Percentiles rank a stretch among this genome's conserved stretches.
Evolutionary conservation across 2,888 invertebrate genomes (phyloP).

Genomic region (Ischnura elegans): DNA sequence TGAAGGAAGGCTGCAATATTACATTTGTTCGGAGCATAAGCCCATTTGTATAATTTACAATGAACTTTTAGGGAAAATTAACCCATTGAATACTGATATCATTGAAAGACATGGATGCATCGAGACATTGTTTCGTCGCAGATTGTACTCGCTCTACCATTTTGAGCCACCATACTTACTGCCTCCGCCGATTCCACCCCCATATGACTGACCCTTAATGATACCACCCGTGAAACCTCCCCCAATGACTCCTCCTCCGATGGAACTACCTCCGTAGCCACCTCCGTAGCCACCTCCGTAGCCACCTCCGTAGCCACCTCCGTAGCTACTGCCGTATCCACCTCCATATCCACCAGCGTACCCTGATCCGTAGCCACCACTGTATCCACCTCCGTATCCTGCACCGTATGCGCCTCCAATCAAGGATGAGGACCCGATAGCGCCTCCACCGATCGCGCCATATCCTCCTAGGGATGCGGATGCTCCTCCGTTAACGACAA

Average conservation of each 20-base stretch:
- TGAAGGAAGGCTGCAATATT: too few relatives aligned
- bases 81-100: too few relatives aligned
- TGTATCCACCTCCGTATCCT: neutral
- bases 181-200: neutral
- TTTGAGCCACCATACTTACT: neutral
- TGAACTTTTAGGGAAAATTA: too few relatives aligned
- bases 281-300: neutral
- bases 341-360: neutral
- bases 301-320: constrained; percentile 1
- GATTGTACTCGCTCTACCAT: neutral
- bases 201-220: neutral
- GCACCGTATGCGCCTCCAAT: neutral
- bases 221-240: neutral
- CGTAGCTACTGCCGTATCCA: neutral
- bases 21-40: too few relatives aligned
- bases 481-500: neutral
- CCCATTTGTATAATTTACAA: too few relatives aligned
- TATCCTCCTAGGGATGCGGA: constrained; percentile 73
- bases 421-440: neutral
- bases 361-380: neutral
- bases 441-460: constrained; percentile 77
- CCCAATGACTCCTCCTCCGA: neutral
- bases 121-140: too few relatives aligned
- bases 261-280: neutral
- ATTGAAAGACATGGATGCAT: too few relatives aligned